A percentile compares a stretch with the other conserved stretches of the same genome.
Conservation (phyloP, 1,140 invertebrate species). For the Drosophila tropicalis region DNA sequence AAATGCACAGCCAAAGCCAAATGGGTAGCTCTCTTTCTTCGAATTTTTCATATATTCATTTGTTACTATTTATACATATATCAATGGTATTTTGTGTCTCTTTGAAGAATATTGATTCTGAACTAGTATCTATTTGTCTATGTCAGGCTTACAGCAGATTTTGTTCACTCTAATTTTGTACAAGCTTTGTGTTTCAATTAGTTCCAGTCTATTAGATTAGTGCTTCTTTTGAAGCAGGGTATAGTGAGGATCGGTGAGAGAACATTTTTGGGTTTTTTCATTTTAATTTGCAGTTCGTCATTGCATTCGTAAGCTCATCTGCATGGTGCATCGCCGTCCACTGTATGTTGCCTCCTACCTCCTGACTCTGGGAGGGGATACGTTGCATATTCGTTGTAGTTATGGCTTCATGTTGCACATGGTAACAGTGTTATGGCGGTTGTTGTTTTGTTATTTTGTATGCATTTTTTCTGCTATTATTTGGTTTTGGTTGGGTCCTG, state of each 20-base stretch:
- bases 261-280: background rate
- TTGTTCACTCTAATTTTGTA: too few relatives aligned
- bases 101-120: too few relatives aligned
- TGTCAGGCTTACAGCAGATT: too few relatives aligned
- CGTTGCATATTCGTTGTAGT: constrained; percentile 14
- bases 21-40: background rate
- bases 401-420: constrained; percentile 22
- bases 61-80: too few relatives aligned
- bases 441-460: constrained; percentile 68
- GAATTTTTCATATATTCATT: background rate
- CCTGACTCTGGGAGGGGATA: background rate
- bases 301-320: constrained; percentile 65
- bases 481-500: constrained; percentile 56
- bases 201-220: background rate
- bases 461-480: constrained; percentile 58
- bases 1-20: constrained; percentile 63
- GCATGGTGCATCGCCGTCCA: constrained; percentile 10
- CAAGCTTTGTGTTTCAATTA: background rate
- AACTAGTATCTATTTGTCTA: too few relatives aligned
- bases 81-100: too few relatives aligned
- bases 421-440: constrained; percentile 21
- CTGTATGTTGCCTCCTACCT: too few relatives aligned
- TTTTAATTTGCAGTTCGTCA: constrained; percentile 73
- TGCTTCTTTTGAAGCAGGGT: background rate
- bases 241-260: background rate